These are phyloP conservation scores for Watsonalla binaria DNA, from an alignment of 2,888 invertebrate species.

Conservation along the genomic window DNA sequence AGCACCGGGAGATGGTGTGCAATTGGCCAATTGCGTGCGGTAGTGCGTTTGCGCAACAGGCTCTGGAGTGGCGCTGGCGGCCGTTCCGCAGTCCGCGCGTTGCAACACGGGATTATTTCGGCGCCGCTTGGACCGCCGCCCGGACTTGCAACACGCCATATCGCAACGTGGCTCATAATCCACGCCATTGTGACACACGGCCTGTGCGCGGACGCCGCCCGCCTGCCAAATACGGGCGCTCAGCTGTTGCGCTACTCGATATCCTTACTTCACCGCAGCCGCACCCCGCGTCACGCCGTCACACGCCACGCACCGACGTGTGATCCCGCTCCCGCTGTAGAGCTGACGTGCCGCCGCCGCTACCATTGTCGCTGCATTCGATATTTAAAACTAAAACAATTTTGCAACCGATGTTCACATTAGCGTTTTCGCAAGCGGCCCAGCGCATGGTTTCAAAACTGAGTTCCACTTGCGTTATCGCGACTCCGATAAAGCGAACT, in stretches of 20 bases:
- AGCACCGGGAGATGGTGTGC: conserved; percentile 40
- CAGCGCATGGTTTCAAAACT: conserved; percentile 74
- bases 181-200: conserved; percentile 69
- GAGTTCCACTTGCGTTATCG: conserved; percentile 75
- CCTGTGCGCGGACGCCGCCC: conserved; percentile 44
- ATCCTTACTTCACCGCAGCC: conserved; percentile 47
- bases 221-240: conserved; percentile 67
- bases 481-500: conserved; percentile 70
- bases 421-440: conserved; percentile 79
- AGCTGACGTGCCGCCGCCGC: conserved; percentile 22
- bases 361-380: conserved; percentile 55
- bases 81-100: conserved; percentile 70
- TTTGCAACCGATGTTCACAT: conserved; percentile 78
- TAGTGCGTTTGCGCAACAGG: conserved; percentile 63
- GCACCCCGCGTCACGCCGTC: conserved; percentile 9
- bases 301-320: conserved; percentile 30
- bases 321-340: conserved; percentile 22
- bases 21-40: conserved; percentile 62
- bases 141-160: conserved; percentile 76
- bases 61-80: conserved; percentile 70
- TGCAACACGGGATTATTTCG: conserved; percentile 78
- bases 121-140: conserved; percentile 74
- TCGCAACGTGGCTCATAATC: conserved; percentile 75
- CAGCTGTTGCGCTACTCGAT: conserved; percentile 56
- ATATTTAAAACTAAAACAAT: conserved; percentile 75